Percentiles rank a stretch among this genome's conserved stretches.
Conservation (phyloP, 2,888 invertebrate species). For the Drosophila robusta region DNA sequence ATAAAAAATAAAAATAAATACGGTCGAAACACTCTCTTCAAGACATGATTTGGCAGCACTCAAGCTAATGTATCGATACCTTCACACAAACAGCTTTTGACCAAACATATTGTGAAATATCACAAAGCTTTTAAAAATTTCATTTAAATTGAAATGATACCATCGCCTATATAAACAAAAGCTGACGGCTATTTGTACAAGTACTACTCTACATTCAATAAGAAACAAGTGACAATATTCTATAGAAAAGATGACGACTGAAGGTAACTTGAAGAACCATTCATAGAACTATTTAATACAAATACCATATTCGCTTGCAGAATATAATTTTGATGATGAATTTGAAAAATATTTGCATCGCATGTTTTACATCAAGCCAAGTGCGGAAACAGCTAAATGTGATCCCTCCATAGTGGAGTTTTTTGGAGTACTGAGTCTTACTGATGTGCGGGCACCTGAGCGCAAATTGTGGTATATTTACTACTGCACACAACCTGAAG, state of each 20-base stretch:
- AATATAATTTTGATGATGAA: slow-evolving; percentile 43
- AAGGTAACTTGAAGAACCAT: slow-evolving; percentile 17
- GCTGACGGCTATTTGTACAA: neutral
- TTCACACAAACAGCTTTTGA: slow-evolving; percentile 11
- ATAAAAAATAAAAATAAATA: no score
- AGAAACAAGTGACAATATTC: neutral
- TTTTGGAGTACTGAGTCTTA: slow-evolving; percentile 62
- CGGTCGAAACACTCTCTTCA: no score
- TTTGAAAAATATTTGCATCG: slow-evolving; percentile 44
- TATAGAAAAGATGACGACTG: slow-evolving; percentile 19
- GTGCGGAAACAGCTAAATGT: slow-evolving; percentile 1
- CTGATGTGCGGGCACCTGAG: slow-evolving; percentile 46
- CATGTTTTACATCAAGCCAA: slow-evolving; percentile 38
- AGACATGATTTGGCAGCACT: slow-evolving; percentile 4
- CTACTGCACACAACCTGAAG: slow-evolving; percentile 52
- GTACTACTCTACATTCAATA: neutral
- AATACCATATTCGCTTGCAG: slow-evolving; percentile 4
- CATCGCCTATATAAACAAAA: slow-evolving; percentile 24
- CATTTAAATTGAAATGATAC: slow-evolving; percentile 24
- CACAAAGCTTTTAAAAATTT: slow-evolving; percentile 32
- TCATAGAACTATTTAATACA: neutral
- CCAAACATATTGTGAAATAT: slow-evolving; percentile 31
- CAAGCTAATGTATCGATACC: slow-evolving; percentile 10
- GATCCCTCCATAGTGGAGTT: slow-evolving; percentile 50
- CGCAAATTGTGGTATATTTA: slow-evolving; percentile 69